Base-by-base conservation (phyloP, 1,140 invertebrate genomes). In the Sycophaga agraensis region DNA sequence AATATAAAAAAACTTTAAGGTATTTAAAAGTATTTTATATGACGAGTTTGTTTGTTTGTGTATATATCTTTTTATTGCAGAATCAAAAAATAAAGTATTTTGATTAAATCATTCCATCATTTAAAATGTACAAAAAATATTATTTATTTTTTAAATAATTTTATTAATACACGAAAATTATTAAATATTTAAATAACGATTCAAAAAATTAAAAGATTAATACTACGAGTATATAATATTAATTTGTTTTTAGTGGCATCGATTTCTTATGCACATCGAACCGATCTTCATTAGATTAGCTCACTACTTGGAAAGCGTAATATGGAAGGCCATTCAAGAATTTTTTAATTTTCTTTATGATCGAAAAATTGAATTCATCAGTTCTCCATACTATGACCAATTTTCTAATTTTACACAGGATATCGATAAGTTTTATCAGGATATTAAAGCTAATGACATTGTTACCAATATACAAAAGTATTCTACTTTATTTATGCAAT, bases 311-410 rank as follows among this genome's bases (percentile, higher is more conserved):
- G 91, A 93, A 71, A 85, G 85, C 0, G 85, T 88, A 7, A 81
- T 84, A 0, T 91, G 89, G 83, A 87, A 89, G 54, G 84, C 89
- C 0, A 87, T 88, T 75, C 87, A 86, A 63, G 87, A 90, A 60
- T 76, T 91, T 11, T 79, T 89, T 1, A 91, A 92, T 64, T 93
- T 92, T 68, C 83, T 94, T 42, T 91, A 92, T 66, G 86, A 89
- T 28, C 84, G 89, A 2, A 87, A 87, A 51, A 87, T 89, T 43
- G 90, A 92, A 65, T 74, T 94, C 37, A 86, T 91, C 1, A 86
- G 87, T n/a, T 91, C 90, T 0, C 87, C 89, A 0, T 92, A 92
- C 67, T 93, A 91, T 68, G 87, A 86, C 56, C 86, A 88, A 68
- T 86, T 93, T 12, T 84, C 88, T 0, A 88, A 90, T 42, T 88